Percentiles rank a stretch among this genome's conserved stretches.
phyloP scores from a whole-genome alignment of 2,888 invertebrate species.

The Limnephilus auricula region DNA sequence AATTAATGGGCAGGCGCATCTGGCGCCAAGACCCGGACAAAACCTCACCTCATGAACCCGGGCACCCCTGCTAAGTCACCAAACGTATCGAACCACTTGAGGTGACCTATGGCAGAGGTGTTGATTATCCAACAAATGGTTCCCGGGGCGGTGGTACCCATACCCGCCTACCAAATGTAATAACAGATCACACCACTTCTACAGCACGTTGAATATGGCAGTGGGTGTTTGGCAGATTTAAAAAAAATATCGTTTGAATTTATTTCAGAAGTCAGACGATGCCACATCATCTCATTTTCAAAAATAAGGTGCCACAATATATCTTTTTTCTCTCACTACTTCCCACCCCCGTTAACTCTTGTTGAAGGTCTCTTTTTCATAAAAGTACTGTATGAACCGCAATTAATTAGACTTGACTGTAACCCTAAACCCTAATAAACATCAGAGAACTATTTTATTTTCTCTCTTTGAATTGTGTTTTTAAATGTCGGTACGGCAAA shows the following conservation, averaged over 20 bases:
- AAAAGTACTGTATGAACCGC: background rate
- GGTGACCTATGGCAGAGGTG: no score
- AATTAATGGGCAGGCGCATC: no score
- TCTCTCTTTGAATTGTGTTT: background rate
- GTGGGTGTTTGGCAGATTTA: no score
- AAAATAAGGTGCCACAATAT: background rate
- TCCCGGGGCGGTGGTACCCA: no score
- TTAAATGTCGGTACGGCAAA: background rate
- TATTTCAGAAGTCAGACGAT: background rate
- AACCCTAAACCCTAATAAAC: background rate
- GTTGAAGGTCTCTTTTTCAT: background rate
- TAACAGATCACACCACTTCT: no score
- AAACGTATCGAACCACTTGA: no score
- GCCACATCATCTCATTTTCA: background rate
- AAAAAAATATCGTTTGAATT: background rate
- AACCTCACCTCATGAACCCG: no score
- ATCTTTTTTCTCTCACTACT: background rate
- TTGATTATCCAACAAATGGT: no score
- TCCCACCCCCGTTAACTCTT: background rate
- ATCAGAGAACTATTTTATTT: background rate
- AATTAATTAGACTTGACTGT: background rate
- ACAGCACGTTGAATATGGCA: no score
- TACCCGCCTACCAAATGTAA: no score
- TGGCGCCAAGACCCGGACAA: no score
- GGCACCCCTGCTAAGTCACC: no score